These are phyloP conservation scores for Agrypnia vestita DNA, from an alignment of 1,140 invertebrate genomes.

Conservation along the genomic window DNA sequence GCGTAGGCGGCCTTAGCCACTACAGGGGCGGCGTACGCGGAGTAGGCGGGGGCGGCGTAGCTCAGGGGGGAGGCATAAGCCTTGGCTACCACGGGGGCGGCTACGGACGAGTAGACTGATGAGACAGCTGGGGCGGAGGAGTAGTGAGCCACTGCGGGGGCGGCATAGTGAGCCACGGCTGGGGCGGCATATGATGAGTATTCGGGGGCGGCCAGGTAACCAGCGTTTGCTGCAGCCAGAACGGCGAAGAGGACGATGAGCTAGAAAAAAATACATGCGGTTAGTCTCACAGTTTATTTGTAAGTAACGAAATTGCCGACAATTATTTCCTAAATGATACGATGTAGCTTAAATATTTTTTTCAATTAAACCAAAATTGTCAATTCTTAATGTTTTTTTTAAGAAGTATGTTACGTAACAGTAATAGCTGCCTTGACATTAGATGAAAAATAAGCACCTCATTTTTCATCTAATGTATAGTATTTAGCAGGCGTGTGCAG, in stretches of 20 bases:
- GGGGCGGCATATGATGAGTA: slow-evolving; percentile 60
- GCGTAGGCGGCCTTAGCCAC: slow-evolving; percentile 58
- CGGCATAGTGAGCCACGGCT: slow-evolving; percentile 59
- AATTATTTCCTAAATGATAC: no score
- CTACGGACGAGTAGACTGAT: slow-evolving; percentile 30
- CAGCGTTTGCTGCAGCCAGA: slow-evolving; percentile 64
- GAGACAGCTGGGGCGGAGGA: slow-evolving; percentile 45
- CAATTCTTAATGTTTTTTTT: no score
- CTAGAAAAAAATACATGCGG: slow-evolving; percentile 50
- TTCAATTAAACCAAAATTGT: no score
- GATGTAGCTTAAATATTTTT: no score
- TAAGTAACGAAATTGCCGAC: no score
- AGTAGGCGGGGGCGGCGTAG: slow-evolving; percentile 50
- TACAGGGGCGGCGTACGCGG: slow-evolving; percentile 57
- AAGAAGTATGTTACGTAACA: no score
- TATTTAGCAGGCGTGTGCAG: no score
- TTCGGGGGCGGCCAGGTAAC: slow-evolving; percentile 44
- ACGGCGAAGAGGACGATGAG: slow-evolving; percentile 68
- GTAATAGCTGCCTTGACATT: no score
- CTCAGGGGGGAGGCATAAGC: slow-evolving; percentile 64
- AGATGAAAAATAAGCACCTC: no score
- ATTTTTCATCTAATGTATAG: no score
- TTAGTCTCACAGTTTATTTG: no score
- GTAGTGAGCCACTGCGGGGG: slow-evolving; percentile 57
- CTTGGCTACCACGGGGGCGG: slow-evolving; percentile 56